Base-by-base conservation (phyloP, 2,797 vertebrate species). In the Neosilurus mollespiculum region DNA sequence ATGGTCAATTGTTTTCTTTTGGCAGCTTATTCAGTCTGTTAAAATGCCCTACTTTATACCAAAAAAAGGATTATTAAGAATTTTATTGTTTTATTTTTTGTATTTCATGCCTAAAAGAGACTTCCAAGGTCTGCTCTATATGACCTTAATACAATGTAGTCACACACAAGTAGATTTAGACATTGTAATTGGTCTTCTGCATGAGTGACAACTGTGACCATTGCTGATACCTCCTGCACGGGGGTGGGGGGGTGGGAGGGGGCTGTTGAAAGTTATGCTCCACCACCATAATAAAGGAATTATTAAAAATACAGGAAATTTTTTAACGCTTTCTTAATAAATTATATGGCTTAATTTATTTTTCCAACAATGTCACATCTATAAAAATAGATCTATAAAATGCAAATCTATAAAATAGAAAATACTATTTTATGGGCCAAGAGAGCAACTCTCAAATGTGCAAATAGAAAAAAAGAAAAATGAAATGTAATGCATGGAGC, bases 271-370 rank as follows among this genome's bases (percentile, higher is more conserved):
- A 91, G 91, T 89, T 93, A 92, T 93, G 91, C 92, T 93, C 91
- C 93, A 92, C 92, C 91, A 94, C 93, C 92, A 92, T 92, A 92
- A 93, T 92, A 93, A 93, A 91, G 91, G 93, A 93, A 94, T 94
- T 94, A 94, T 92, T 93, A 93, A 94, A 92, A 93, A 92, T 90
- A 92, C 90, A 88, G 87, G 89, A 88, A 88, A n/a, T n/a, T 89
- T 94, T 93, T 91, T 91, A 24, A 90, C 88, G 90, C 90, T 93
- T 93, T 93, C 93, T 93, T 92, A 92, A 91, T 64, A 64, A 78
- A 64, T 30, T 22, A 24, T 51, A 64, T 24, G 64, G 4, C 34
- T 62, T n/a, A 9, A 58, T 10, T 22, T 1, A 43, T 73, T 53
- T 51, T 15, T 18, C 1, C 4, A 49, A 73, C 54, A 73, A 73